Conservation (phyloP, 2,113 vertebrate species). For the Platanista minor region DNA sequence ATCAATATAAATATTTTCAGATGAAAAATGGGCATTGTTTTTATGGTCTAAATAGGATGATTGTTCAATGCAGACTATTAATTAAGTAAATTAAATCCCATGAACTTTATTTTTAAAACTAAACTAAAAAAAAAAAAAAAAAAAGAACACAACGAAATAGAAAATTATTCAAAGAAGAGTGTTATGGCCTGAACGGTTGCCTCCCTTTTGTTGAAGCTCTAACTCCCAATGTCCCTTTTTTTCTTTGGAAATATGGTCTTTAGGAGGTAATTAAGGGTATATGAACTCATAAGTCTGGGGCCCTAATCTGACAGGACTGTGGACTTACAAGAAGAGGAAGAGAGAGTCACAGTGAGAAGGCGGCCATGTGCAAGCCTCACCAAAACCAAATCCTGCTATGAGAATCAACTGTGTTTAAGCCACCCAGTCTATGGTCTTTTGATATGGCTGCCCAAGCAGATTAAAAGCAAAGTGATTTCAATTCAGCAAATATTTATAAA, state of each 20-base stretch:
- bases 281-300: neutral
- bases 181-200: neutral
- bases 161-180: neutral
- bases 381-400: neutral
- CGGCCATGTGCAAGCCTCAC: neutral
- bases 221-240: neutral
- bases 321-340: neutral
- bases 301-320: neutral
- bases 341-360: neutral
- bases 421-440: neutral
- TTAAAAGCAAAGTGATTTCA: neutral
- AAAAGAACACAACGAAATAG: neutral
- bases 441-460: neutral
- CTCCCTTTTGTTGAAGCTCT: neutral
- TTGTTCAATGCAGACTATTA: neutral
- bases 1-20: slow-evolving; percentile 21
- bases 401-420: neutral
- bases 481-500: neutral
- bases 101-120: neutral
- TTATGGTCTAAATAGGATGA: neutral
- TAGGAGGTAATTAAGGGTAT: neutral
- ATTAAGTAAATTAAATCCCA: neutral
- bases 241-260: neutral
- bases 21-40: neutral
- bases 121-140: neutral